Conservation (phyloP, 2,888 invertebrate species). For the Drosophila monieri region DNA sequence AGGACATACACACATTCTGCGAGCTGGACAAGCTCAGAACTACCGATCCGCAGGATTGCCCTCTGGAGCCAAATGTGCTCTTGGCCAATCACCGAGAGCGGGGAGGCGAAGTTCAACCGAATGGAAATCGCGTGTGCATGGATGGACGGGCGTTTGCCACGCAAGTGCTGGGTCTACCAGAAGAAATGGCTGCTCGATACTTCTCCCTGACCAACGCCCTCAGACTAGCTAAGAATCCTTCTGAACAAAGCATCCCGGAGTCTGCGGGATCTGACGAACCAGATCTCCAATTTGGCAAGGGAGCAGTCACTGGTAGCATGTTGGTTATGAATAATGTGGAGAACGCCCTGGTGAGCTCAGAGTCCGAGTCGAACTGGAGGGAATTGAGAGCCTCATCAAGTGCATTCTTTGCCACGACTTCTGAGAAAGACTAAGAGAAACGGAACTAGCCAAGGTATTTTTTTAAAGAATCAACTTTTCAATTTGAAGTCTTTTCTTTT, state of each 20-base stretch:
- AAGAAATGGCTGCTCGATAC: constrained; percentile 5
- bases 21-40: constrained; percentile 43
- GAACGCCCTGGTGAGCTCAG: neutral
- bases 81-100: neutral
- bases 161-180: constrained; percentile 42
- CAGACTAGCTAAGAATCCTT: constrained; percentile 6
- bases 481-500: neutral
- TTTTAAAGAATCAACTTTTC: neutral
- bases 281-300: constrained; percentile 1
- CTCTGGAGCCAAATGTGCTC: constrained; percentile 45
- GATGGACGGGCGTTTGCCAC: constrained; percentile 39
- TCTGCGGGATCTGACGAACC: neutral
- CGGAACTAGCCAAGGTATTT: neutral
- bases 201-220: constrained; percentile 21
- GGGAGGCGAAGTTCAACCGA: neutral
- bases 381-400: constrained; percentile 1
- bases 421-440: constrained; percentile 5
- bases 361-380: neutral
- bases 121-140: neutral
- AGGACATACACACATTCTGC: constrained; percentile 54
- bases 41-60: constrained; percentile 5
- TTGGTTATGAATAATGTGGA: neutral
- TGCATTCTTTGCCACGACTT: constrained; percentile 15
- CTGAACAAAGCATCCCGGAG: neutral
- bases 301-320: constrained; percentile 14